Conservation (phyloP, 2,797 vertebrate genomes). For the Anguilla obscura region DNA sequence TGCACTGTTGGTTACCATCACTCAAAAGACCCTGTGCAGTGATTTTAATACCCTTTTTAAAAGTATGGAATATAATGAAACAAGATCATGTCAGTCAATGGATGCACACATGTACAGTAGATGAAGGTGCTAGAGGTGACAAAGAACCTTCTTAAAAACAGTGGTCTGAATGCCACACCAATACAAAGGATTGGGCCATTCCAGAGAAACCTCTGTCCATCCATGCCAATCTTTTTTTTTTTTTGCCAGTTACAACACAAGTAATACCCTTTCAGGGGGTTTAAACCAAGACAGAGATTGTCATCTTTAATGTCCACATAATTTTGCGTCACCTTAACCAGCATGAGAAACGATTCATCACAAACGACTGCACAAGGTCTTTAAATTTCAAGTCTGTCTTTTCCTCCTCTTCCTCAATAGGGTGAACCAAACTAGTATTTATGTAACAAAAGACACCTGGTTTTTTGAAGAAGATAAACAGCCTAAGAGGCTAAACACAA, state of each 20-base stretch:
- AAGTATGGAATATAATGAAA: not conserved
- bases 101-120: not conserved
- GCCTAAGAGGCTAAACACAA: not conserved
- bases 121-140: not conserved
- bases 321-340: not conserved
- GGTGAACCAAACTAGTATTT: not conserved
- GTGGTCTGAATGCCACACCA: not conserved
- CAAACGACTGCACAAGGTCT: not conserved
- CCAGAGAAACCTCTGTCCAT: not conserved
- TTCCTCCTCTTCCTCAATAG: not conserved
- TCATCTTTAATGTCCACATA: not conserved
- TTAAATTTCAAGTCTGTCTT: not conserved
- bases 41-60: not conserved
- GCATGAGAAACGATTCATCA: not conserved
- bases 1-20: not conserved
- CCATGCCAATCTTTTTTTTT: not conserved
- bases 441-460: not conserved
- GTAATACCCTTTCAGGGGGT: not conserved
- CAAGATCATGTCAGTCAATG: not conserved
- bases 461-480: not conserved
- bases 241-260: not conserved
- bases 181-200: not conserved
- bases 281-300: constrained; percentile 7
- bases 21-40: constrained; percentile 10
- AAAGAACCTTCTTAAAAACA: not conserved